phyloP scores from a whole-genome alignment of 2,797 vertebrate genomes.

The Heliangelus exortis region DNA sequence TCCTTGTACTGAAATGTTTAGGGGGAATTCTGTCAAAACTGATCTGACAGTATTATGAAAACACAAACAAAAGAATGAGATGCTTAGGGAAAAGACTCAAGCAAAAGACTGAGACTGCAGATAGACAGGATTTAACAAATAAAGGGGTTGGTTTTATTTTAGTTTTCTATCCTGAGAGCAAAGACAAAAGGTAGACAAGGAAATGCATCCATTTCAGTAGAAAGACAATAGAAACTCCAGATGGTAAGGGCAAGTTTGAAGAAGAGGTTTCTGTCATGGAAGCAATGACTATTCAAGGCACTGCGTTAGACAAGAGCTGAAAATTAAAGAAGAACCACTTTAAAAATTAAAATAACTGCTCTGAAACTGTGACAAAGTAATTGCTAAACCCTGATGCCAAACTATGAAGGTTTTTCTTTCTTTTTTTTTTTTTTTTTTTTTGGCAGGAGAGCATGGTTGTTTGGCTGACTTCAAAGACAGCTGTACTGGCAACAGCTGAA shows the following conservation, averaged over 20 bases:
- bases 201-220: background rate
- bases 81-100: background rate
- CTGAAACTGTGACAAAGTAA: conserved; percentile 47
- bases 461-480: conserved; percentile 73
- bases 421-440: background rate
- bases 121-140: background rate
- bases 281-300: background rate
- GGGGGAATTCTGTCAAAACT: background rate
- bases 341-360: conserved; percentile 36
- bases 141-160: background rate
- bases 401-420: background rate
- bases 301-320: background rate
- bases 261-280: background rate
- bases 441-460: conserved; percentile 18
- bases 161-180: background rate
- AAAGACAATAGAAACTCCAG: background rate
- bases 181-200: background rate
- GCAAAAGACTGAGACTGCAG: background rate
- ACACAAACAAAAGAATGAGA: background rate
- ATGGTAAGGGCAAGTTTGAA: background rate
- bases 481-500: conserved; percentile 62
- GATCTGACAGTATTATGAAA: background rate
- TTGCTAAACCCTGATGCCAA: conserved; percentile 50
- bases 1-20: background rate
- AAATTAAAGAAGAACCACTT: conserved; percentile 22